A percentile compares a stretch with the other conserved stretches of the same genome.
These are phyloP conservation scores for Atherix ibis DNA, from an alignment of 2,888 invertebrate species.

Conservation along the genomic window DNA sequence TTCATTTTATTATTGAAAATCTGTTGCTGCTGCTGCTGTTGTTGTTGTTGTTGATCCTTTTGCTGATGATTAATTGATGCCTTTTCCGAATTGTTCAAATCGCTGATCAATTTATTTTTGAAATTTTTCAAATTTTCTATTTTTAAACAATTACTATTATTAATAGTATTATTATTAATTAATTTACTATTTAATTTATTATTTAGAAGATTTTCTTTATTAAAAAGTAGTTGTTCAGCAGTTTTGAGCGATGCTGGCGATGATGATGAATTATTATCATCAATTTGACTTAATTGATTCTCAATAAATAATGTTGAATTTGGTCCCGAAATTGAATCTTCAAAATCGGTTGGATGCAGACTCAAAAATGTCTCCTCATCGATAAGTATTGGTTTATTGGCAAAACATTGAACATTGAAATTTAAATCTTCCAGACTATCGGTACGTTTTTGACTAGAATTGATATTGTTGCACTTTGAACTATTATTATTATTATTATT, in stretches of 20 bases:
- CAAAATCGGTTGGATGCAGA: constrained; percentile 32
- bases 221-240: neutral
- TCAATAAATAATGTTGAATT: constrained; percentile 29
- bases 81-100: constrained; percentile 25
- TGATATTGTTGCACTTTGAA: constrained; percentile 18
- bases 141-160: constrained; percentile 30
- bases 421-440: constrained; percentile 31
- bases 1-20: constrained; percentile 21
- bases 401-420: constrained; percentile 18
- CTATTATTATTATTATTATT: constrained; percentile 16
- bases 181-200: constrained; percentile 22
- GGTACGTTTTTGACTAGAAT: constrained; percentile 13
- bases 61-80: constrained; percentile 1
- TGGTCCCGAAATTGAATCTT: constrained; percentile 25
- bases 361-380: constrained; percentile 33
- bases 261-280: neutral
- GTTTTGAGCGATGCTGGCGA: neutral
- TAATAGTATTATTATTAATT: constrained; percentile 21
- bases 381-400: constrained; percentile 24
- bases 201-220: constrained; percentile 6
- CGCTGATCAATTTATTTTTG: constrained; percentile 30
- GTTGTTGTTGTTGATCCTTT: constrained; percentile 3
- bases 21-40: constrained; percentile 10
- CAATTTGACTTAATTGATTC: constrained; percentile 14
- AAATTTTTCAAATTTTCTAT: constrained; percentile 32